These are phyloP conservation scores for Scolopax rusticola DNA, from an alignment of 2,797 vertebrate genomes.

Conservation along the genomic window DNA sequence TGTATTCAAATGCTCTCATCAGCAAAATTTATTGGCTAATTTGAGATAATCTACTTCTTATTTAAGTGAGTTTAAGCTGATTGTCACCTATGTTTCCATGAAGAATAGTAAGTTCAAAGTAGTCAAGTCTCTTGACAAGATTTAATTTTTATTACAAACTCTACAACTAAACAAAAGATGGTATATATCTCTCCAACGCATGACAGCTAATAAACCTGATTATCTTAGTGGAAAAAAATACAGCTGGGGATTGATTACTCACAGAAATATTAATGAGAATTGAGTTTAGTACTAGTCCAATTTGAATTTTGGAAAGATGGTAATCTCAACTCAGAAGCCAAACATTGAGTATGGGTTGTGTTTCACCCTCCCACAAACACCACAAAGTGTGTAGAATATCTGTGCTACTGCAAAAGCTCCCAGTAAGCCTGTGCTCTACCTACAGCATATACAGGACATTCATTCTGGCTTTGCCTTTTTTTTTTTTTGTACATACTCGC, in stretches of 20 bases:
- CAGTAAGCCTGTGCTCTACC: background rate
- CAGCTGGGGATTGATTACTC: background rate
- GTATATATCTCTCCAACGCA: background rate
- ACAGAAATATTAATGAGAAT: background rate
- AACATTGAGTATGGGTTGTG: background rate
- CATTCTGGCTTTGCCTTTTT: background rate
- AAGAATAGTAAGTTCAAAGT: background rate
- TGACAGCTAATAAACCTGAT: background rate
- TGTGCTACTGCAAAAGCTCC: background rate
- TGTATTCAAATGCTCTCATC: background rate
- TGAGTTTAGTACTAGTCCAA: background rate
- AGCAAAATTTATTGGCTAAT: background rate
- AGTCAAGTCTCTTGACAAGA: background rate
- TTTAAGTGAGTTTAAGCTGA: background rate
- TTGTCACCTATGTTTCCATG: background rate
- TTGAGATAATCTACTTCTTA: background rate
- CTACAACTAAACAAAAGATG: background rate
- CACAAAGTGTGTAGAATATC: background rate
- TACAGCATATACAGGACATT: background rate
- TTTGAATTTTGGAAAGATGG: background rate
- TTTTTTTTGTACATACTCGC: accelerated
- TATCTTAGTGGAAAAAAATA: background rate
- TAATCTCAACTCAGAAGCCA: accelerated
- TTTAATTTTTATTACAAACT: accelerated
- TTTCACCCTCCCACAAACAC: background rate